phyloP scores from a whole-genome alignment of 2,888 invertebrate genomes.

The Eupeodes latifasciatus region DNA sequence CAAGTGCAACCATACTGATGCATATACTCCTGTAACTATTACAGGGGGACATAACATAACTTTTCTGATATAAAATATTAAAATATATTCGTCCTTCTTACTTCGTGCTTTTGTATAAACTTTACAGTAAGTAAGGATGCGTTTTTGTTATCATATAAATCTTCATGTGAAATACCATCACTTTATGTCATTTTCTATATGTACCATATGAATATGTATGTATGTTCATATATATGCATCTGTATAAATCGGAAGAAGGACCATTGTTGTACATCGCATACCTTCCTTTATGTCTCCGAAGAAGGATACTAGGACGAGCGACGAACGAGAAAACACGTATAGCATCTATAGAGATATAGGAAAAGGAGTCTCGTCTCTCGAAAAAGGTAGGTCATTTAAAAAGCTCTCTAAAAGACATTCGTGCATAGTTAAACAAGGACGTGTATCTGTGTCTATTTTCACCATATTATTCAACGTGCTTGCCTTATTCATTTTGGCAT shows the following conservation, averaged over 20 bases:
- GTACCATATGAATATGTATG: no score
- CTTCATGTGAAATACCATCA: not conserved
- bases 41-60: not conserved
- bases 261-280: not conserved
- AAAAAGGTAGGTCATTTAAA: slow-evolving; percentile 24
- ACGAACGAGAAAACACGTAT: not conserved
- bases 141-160: not conserved
- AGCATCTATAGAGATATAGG: not conserved
- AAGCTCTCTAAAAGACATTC: not conserved
- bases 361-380: no score
- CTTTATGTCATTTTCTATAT: not conserved
- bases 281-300: no score
- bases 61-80: slow-evolving; percentile 7
- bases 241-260: not conserved
- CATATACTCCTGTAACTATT: not conserved
- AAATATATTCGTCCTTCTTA: slow-evolving; percentile 10
- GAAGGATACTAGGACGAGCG: no score
- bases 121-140: not conserved
- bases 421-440: slow-evolving; percentile 33
- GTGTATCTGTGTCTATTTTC: not conserved
- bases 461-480: not conserved
- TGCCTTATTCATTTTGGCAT: not conserved
- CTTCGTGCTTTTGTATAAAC: slow-evolving; percentile 3
- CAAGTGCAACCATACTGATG: not conserved
- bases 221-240: no score